Percentiles rank a stretch among this genome's conserved stretches.
phyloP scores from a whole-genome alignment of 2,113 vertebrate species.

The Lota lota region DNA sequence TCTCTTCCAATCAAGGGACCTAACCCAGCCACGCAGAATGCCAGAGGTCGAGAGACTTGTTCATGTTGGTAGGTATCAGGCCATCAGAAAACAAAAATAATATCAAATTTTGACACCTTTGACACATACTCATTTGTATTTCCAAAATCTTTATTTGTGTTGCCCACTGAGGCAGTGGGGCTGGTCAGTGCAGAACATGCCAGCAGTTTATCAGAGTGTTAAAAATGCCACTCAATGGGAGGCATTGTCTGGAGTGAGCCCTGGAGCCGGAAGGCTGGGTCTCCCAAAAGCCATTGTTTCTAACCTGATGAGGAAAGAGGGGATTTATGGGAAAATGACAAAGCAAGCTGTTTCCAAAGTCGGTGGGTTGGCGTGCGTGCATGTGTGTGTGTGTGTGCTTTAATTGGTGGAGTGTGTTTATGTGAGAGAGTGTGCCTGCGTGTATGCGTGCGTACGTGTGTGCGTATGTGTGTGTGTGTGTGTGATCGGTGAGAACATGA shows the following conservation, averaged over 20 bases:
- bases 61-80: too few relatives aligned
- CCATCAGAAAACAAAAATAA: too few relatives aligned
- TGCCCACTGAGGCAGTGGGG: not conserved
- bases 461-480: not conserved
- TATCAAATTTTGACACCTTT: too few relatives aligned
- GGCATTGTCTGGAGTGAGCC: slow-evolving; percentile 36
- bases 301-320: slow-evolving; percentile 16
- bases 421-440: not conserved
- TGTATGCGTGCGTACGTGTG: slow-evolving; percentile 4
- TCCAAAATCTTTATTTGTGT: not conserved
- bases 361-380: not conserved
- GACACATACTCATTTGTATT: not conserved
- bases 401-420: not conserved
- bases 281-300: slow-evolving; percentile 21
- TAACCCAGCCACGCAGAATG: too few relatives aligned
- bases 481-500: not conserved
- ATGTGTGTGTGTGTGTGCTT: not conserved
- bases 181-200: not conserved
- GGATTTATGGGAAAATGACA: slow-evolving; percentile 39
- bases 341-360: slow-evolving; percentile 48
- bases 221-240: slow-evolving; percentile 25
- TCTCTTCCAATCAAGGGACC: too few relatives aligned
- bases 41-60: too few relatives aligned
- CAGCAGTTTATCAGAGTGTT: slow-evolving; percentile 17
- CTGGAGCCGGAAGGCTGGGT: slow-evolving; percentile 25